Base-by-base conservation (phyloP, 2,113 vertebrate genomes). In the Setophaga coronata region DNA sequence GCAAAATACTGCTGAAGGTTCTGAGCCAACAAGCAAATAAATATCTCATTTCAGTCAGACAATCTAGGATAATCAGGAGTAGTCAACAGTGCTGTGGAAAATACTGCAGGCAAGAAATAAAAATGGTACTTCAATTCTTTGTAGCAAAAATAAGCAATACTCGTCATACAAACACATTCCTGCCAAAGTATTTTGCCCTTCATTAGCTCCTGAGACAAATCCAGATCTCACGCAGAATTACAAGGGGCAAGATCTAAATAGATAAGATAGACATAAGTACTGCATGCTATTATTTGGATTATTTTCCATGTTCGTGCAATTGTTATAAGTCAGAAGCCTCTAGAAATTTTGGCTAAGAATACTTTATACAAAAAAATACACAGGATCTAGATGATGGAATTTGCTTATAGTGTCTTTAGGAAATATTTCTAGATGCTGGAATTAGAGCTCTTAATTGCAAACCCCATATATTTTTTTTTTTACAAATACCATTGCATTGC, bases 1-100 rank as follows among this genome's bases (percentile, higher is more conserved):
- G 50, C 21, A 81, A 94, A 97, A 92, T 66, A 86, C 82, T 91
- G 74, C 73, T 93, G 61, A 66, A 89, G 38, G 53, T 94, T 93
- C 74, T 90, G 83, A 91, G 96, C 94, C 95, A 96, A 95, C 3
- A 1, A 91, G 65, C 33, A 8, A 94, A 95, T 88, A 95, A 95
- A 92, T 96, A 90, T 79, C 82, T 93, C 84, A 79, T 96, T 96
- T 95, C 60, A 82, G 61, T 89, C 69, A 90, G 87, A 93, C 64
- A 72, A 79, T 95, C 84, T 71, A 86, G 57, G 88, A 87, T 95
- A 96, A 95, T 88, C 61, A 97, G 84, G 51, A 82, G 38, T 42
- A 89, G 80, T 93, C 88, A 88, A 86, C 50, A 93, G 24, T 82
- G 47, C 6, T 89, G 56, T 10, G 61, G 50, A 94, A 95, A 94